A percentile compares a stretch with the other conserved stretches of the same genome.
Evolutionary conservation across 2,888 invertebrate genomes (phyloP).

Genomic region (Drosophila colorata): DNA sequence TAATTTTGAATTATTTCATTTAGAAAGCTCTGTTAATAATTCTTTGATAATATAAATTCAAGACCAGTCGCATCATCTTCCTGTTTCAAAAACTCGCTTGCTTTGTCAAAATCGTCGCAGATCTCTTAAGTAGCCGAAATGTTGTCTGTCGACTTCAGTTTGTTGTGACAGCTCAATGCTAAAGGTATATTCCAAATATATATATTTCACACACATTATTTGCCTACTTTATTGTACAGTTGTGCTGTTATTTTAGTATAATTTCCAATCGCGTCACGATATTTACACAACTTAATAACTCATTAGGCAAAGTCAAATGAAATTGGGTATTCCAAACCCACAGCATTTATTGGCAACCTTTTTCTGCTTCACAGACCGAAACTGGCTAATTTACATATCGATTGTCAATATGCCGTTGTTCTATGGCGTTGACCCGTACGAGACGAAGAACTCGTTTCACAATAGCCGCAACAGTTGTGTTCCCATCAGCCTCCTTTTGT

Average conservation of each 20-base stretch:
- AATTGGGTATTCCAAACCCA: constrained; percentile 33
- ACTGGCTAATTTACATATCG: constrained; percentile 65
- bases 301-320: constrained; percentile 38
- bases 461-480: constrained; percentile 14
- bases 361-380: constrained; percentile 27
- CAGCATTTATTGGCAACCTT: constrained; percentile 23
- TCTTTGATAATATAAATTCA: constrained; percentile 1
- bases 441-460: constrained; percentile 53
- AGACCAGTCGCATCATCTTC: constrained; percentile 16
- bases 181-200: constrained; percentile 2
- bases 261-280: constrained; percentile 32
- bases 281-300: constrained; percentile 41
- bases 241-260: constrained; percentile 22
- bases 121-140: constrained; percentile 19
- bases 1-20: background rate
- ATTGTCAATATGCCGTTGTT: constrained; percentile 60
- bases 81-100: constrained; percentile 35
- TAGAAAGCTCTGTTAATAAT: background rate
- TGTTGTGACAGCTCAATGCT: constrained; percentile 35
- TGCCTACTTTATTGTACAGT: constrained; percentile 22
- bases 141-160: constrained; percentile 22
- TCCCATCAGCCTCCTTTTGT: constrained; percentile 38
- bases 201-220: constrained; percentile 28
- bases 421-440: constrained; percentile 64
- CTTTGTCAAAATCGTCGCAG: background rate